Percentiles rank a stretch among this genome's conserved stretches.
phyloP scores from a whole-genome alignment of 2,888 invertebrate genomes.

The Rhamnusium bicolor region DNA sequence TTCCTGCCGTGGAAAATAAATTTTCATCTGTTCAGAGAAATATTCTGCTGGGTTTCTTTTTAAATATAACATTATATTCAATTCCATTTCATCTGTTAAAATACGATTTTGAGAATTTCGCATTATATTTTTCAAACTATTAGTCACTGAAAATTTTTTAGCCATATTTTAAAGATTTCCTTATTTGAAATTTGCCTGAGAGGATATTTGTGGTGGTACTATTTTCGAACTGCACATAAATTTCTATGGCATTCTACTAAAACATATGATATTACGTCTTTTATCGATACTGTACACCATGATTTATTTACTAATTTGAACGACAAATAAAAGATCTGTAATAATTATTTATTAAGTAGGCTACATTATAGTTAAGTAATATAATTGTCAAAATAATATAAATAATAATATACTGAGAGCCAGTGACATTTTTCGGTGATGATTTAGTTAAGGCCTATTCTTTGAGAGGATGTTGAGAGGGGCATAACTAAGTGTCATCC shows the following conservation, averaged over 20 bases:
- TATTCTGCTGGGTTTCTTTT: neutral
- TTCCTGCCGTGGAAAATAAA: neutral
- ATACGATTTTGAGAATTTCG: neutral
- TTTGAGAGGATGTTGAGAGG: no score
- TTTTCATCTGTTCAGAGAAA: neutral
- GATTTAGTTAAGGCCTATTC: no score
- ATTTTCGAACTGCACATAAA: neutral
- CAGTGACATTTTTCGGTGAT: no score
- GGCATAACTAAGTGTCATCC: no score
- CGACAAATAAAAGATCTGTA: neutral
- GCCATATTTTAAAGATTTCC: neutral
- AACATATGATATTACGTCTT: neutral
- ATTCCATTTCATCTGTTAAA: constrained; percentile 1
- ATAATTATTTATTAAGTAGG: no score
- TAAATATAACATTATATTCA: neutral
- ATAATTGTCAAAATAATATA: no score
- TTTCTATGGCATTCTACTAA: neutral
- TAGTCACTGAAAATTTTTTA: neutral
- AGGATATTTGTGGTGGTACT: neutral
- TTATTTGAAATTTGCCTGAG: neutral
- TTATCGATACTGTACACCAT: neutral
- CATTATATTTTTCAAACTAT: neutral
- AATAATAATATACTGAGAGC: no score
- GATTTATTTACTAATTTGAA: neutral
- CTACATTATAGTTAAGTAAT: no score